Evolutionary conservation across 2,888 invertebrate species (phyloP), one percentile per base, ranked within the genome.

Genomic region (Scaptomyza caliginosa): DNA sequence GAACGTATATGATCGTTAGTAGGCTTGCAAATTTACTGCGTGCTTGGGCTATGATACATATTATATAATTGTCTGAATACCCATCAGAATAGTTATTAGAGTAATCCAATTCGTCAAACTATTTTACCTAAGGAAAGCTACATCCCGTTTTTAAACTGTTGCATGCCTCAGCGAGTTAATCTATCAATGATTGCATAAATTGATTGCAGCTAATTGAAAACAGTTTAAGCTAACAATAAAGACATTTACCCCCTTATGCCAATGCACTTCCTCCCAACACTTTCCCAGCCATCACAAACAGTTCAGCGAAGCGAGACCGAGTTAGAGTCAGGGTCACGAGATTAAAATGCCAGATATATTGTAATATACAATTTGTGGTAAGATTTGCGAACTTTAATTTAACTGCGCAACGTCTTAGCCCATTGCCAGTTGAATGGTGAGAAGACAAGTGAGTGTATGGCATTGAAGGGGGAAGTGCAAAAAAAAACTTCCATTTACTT

Each of bases 141-240:
- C 55, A 51, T 39, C 17, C 38, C 24, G 54, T 49, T 58, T 23
- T 36, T 26, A 19, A 67, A 67, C 28, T 28, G 32, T 75, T 78
- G 79, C 82, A 82, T 76, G 79, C 51, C 28, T 30, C 59, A 67
- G 30, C 49, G 23, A 74, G 70, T 57, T 70, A 74, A 70, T 76
- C 59, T 46, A 75, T 63, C 67, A 73, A 70, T 78, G 82, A 76
- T 76, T 67, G 56, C 58, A 67, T 62, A 58, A 71, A 72, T 63
- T 67, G 57, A 70, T 50, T 58, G 76, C 67, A 74, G 67, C 70
- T 79, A 82, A 78, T 82, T 79, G 83, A 79, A 70, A 76, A 82
- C 60, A 57, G 74, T 70, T 79, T 78, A 75, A 45, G 59, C 67
- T 52, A 62, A 72, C 69, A 66, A 75, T 73, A 62, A 81, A 78